phyloP scores from a whole-genome alignment of 1,140 invertebrate species.

The Chlorops oryzae region DNA sequence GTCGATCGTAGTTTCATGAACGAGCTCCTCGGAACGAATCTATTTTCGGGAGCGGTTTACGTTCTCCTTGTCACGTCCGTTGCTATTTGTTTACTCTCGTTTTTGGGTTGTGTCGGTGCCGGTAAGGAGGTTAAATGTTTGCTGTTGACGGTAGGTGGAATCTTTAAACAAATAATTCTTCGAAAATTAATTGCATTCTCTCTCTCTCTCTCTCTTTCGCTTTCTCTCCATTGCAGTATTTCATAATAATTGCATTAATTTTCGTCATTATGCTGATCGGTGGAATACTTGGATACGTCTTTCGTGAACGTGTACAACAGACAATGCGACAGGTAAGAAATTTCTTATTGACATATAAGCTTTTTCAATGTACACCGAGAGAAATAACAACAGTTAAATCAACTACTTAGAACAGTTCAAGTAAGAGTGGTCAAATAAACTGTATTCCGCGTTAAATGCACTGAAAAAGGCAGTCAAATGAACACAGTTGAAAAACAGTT shows the following conservation, averaged over 20 bases:
- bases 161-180: neutral
- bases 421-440: too few relatives aligned
- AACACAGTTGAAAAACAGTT: too few relatives aligned
- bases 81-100: conserved; percentile 68
- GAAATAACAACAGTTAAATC: too few relatives aligned
- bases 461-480: too few relatives aligned
- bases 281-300: conserved; percentile 83
- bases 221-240: conserved; percentile 61
- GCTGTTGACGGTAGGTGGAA: conserved; percentile 67
- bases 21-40: conserved; percentile 72
- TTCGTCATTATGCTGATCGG: conserved; percentile 84
- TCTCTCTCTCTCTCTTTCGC: neutral
- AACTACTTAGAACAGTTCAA: too few relatives aligned
- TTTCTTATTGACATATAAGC: neutral
- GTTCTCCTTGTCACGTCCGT: conserved; percentile 74
- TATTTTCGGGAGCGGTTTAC: conserved; percentile 75
- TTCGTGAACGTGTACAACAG: conserved; percentile 67
- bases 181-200: neutral
- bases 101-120: conserved; percentile 81
- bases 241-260: conserved; percentile 76
- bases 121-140: conserved; percentile 84
- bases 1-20: conserved; percentile 76
- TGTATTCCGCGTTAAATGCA: too few relatives aligned
- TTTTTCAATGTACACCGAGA: too few relatives aligned
- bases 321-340: conserved; percentile 55